These are phyloP conservation scores for Cepaea hortensis DNA, from an alignment of 2,888 invertebrate genomes.

Conservation along the genomic window DNA sequence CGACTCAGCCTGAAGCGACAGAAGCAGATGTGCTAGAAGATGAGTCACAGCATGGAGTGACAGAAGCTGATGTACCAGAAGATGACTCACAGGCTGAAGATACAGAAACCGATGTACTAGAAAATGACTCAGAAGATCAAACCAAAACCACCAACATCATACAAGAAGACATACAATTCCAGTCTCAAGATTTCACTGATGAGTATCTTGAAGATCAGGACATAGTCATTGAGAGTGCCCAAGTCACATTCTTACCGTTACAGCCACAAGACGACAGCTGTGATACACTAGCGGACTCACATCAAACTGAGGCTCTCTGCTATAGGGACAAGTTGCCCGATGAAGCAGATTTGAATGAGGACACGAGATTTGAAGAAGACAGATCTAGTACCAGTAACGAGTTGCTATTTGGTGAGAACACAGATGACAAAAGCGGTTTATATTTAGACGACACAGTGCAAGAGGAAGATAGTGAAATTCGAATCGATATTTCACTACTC, in stretches of 20 bases:
- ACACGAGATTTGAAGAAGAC: background rate
- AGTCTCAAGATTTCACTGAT: background rate
- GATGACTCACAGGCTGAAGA: background rate
- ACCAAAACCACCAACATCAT: too few relatives aligned
- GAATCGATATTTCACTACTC: background rate
- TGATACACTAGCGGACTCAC: too few relatives aligned
- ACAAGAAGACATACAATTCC: background rate
- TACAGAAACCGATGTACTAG: too few relatives aligned
- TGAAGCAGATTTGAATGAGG: background rate
- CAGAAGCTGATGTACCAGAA: background rate
- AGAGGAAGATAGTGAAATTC: background rate
- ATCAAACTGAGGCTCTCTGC: too few relatives aligned
- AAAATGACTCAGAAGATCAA: too few relatives aligned
- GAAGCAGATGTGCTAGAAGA: background rate
- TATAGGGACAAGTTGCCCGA: too few relatives aligned
- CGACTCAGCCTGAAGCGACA: background rate
- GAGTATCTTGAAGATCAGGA: conserved; percentile 1
- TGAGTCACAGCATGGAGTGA: background rate
- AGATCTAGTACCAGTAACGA: too few relatives aligned
- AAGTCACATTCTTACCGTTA: background rate
- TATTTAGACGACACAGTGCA: too few relatives aligned
- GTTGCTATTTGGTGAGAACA: background rate
- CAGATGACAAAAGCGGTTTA: background rate
- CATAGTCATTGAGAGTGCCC: background rate
- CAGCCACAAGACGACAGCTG: background rate